Evolutionary conservation across 2,113 vertebrate genomes (phyloP).

Genomic region (Triplophysa tibetana): DNA sequence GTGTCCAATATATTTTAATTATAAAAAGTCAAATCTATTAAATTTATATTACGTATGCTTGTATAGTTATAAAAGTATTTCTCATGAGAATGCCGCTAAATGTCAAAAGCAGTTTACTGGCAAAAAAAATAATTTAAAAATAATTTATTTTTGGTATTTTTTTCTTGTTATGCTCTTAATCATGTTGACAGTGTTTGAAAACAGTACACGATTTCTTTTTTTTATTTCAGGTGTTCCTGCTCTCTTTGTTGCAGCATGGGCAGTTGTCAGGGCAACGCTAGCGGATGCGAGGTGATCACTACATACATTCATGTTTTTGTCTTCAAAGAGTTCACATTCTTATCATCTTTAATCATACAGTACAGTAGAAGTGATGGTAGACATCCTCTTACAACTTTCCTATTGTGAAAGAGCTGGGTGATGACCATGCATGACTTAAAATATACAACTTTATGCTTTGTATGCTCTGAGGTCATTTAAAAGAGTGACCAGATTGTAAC

Average conservation of each 20-base stretch:
- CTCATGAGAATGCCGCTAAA: neutral
- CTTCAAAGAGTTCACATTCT: neutral
- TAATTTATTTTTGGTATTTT: neutral
- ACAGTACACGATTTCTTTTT: neutral
- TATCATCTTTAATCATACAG: neutral
- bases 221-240: constrained; percentile 81
- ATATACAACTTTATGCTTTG: too few species aligned
- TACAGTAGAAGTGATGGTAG: neutral
- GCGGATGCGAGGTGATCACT: constrained; percentile 82
- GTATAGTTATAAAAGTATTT: too few species aligned
- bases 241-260: constrained; percentile 83
- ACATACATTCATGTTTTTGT: neutral
- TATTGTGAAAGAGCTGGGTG: too few species aligned
- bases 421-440: too few species aligned
- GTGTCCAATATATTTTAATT: neutral
- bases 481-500: too few species aligned
- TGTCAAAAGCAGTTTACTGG: neutral
- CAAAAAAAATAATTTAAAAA: neutral
- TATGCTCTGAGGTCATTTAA: too few species aligned
- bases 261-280: constrained; percentile 77
- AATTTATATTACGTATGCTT: neutral
- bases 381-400: neutral
- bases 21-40: neutral
- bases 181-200: neutral
- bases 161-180: neutral